Evolutionary conservation across 2,797 vertebrate genomes (phyloP), one percentile per base, ranked within the genome.

Genomic region (Hydrophis major): DNA sequence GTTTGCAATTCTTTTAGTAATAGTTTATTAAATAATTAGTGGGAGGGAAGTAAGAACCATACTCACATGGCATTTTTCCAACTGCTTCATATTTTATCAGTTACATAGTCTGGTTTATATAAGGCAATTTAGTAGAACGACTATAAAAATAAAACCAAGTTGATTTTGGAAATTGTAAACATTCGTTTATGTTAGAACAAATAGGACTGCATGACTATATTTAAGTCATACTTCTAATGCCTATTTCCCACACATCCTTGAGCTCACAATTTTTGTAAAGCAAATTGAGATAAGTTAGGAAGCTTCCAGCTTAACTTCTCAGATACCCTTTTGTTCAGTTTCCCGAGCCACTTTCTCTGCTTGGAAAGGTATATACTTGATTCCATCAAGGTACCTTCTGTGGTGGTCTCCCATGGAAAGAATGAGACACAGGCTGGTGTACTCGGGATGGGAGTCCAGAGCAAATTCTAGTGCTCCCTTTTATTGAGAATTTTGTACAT

Each of bases 301-400:
- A 69, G 27, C 93, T 94, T 93, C 92, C 91, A 94, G 95, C 95
- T 94, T 95, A 91, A 87, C 94, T 89, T 94, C 90, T 91, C 86
- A 61, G 94, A 95, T 95, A 93, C 95, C 93, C 92, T 92, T 91
- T 92, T 94, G 90, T 88, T 93, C 92, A 53, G 94, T 96, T 96
- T 94, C 96, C 95, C 22, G 90, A 95, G 94, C 94, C 94, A 95
- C 4, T n/a, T 13, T 95, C 92, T 87, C 94, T 95, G 93, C 95
- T 97, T 96, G 93, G 95, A 93, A 94, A 96, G 95, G 95, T 95
- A 96, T 94, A 93, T 94, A 94, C 94, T 96, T 96, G 95, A 92
- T 95, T 93, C 90, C 93, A 95, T 96, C 95, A 93, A 87, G 95
- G 93, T 95, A 94, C 93, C 42, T 32, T 32, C 32, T 32, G 32